phyloP scores from a whole-genome alignment of 2,888 invertebrate genomes.

The Apocheima hispidaria region DNA sequence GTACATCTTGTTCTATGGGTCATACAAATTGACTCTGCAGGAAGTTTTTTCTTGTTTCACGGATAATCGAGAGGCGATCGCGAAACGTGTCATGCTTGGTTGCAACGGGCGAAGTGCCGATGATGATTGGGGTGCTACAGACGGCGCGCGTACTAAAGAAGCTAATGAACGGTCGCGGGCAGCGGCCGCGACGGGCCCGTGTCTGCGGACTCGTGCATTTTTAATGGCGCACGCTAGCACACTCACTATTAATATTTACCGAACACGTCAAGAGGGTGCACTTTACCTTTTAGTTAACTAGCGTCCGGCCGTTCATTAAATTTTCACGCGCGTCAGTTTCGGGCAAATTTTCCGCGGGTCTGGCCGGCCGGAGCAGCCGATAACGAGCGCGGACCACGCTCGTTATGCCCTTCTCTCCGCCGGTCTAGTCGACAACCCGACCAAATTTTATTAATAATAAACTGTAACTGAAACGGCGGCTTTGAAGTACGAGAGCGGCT shows the following conservation, averaged over 20 bases:
- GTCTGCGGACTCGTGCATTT: conserved; percentile 84
- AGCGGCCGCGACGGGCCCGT: conserved; percentile 58
- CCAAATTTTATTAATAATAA: conserved; percentile 86
- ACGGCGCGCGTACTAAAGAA: conserved; percentile 64
- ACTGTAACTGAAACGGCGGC: conserved; percentile 83
- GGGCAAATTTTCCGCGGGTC: conserved; percentile 85
- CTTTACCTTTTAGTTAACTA: conserved; percentile 87
- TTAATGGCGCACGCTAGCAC: conserved; percentile 83
- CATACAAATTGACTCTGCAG: conserved; percentile 60
- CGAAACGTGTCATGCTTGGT: conserved; percentile 51
- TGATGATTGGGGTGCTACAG: conserved; percentile 55
- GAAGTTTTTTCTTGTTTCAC: conserved; percentile 60
- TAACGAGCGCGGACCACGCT: conserved; percentile 73
- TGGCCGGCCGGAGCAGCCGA: conserved; percentile 78
- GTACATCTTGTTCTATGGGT: too few relatives aligned
- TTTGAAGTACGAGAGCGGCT: conserved; percentile 82
- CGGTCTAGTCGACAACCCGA: conserved; percentile 63
- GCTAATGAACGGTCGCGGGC: conserved; percentile 71
- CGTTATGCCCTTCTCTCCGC: conserved; percentile 64
- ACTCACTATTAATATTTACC: conserved; percentile 86
- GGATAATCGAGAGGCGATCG: conserved; percentile 54
- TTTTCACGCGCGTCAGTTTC: conserved; percentile 87
- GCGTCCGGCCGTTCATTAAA: conserved; percentile 87
- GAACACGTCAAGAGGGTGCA: conserved; percentile 87
- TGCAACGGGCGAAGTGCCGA: conserved; percentile 25